phyloP scores from a whole-genome alignment of 2,797 vertebrate genomes.

The Silurus lanzhouensis region DNA sequence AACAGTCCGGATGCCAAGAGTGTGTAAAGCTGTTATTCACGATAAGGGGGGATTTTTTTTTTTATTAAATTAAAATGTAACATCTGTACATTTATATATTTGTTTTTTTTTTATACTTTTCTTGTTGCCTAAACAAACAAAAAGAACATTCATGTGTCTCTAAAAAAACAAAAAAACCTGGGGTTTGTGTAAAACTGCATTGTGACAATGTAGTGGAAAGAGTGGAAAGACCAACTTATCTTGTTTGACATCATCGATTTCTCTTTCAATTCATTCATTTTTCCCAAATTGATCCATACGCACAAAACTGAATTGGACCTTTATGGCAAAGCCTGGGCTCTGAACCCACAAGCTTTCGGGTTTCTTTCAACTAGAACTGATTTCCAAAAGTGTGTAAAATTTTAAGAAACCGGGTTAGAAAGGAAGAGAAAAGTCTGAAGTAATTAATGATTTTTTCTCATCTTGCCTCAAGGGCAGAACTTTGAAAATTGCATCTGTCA shows the following conservation, averaged over 20 bases:
- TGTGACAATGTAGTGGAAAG: no score
- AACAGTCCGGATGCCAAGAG: no score
- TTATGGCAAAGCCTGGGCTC: background rate
- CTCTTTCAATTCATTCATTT: background rate
- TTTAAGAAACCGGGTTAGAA: conserved; percentile 32
- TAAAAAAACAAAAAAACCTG: no score
- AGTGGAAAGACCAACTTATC: background rate
- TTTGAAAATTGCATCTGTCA: conserved; percentile 57
- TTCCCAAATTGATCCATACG: background rate
- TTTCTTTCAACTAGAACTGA: conserved; percentile 33
- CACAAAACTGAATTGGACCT: background rate
- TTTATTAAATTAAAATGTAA: background rate
- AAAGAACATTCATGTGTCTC: no score
- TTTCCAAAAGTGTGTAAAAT: conserved; percentile 35
- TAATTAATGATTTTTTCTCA: conserved; percentile 58
- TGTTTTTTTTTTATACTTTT: no score
- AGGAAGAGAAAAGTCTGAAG: conserved; percentile 42
- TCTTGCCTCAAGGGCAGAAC: conserved; percentile 55
- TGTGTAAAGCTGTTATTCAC: background rate
- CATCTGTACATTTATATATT: no score
- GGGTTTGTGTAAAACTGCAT: no score
- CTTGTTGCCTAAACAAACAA: no score
- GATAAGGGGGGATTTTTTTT: background rate
- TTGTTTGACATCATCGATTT: background rate
- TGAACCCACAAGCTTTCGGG: background rate